phyloP scores from a whole-genome alignment of 2,888 invertebrate genomes.

The Mimachlamys varia region DNA sequence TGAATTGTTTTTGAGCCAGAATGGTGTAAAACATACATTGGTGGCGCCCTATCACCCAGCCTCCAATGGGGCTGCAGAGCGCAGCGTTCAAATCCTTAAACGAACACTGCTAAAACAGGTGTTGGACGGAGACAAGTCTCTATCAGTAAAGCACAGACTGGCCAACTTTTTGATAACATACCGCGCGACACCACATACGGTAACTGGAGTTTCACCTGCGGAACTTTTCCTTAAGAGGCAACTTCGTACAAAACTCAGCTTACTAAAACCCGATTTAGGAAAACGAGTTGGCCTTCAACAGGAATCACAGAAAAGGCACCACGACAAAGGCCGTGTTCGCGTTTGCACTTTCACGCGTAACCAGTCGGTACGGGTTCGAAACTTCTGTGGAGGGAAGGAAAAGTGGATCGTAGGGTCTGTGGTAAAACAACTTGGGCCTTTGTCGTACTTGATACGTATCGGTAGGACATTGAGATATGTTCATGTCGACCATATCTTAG shows the following conservation, averaged over 20 bases:
- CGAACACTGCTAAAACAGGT: too few species aligned
- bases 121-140: too few species aligned
- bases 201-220: slow-evolving; percentile 40
- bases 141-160: too few species aligned
- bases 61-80: too few species aligned
- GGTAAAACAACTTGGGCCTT: slow-evolving; percentile 36
- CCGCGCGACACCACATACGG: too few species aligned
- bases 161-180: too few species aligned
- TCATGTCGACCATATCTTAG: slow-evolving; percentile 36
- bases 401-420: slow-evolving; percentile 38
- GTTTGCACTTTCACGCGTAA: background rate
- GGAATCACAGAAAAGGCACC: background rate
- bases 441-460: slow-evolving; percentile 42
- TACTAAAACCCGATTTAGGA: slow-evolving; percentile 38
- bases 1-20: too few species aligned
- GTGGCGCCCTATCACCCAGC: too few species aligned
- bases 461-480: slow-evolving; percentile 40
- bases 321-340: background rate
- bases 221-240: slow-evolving; percentile 52
- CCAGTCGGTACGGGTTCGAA: background rate
- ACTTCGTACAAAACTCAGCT: slow-evolving; percentile 45
- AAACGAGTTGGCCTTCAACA: background rate
- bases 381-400: slow-evolving; percentile 32
- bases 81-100: too few species aligned
- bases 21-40: too few species aligned